Conservation (phyloP, 2,113 vertebrate genomes). For the Tachysurus vachellii region DNA sequence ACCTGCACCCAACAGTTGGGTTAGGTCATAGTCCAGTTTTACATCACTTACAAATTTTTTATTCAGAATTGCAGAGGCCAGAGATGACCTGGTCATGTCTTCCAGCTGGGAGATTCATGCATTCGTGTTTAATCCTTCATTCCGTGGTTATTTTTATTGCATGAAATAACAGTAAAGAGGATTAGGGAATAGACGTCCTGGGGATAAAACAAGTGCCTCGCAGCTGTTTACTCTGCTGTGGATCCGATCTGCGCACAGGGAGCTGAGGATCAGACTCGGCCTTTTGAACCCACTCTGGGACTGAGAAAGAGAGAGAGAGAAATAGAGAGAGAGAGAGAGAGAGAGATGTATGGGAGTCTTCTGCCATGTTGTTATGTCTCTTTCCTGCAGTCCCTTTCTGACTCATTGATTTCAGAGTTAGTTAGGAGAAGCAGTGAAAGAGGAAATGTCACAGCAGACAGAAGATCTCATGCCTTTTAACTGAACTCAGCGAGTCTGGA, state of each 20-base stretch:
- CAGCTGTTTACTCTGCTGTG: slow-evolving; percentile 21
- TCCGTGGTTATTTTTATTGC: slow-evolving; percentile 50
- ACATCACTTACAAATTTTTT: neutral
- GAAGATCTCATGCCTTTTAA: slow-evolving; percentile 8
- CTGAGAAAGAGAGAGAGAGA: neutral
- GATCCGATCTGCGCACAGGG: slow-evolving; percentile 21
- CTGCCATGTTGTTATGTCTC: slow-evolving; percentile 27
- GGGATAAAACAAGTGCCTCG: slow-evolving; percentile 60
- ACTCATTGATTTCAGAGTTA: slow-evolving; percentile 25
- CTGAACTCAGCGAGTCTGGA: slow-evolving; percentile 14
- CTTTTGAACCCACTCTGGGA: slow-evolving; percentile 34
- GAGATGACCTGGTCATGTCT: slow-evolving; percentile 61
- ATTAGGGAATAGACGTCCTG: slow-evolving; percentile 63
- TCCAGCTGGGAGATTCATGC: slow-evolving; percentile 42
- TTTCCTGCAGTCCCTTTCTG: neutral
- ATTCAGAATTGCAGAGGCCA: slow-evolving; percentile 52
- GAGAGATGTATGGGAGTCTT: slow-evolving; percentile 11
- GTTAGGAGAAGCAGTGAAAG: slow-evolving; percentile 9
- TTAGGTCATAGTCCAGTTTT: neutral
- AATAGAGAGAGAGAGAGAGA: slow-evolving; percentile 1
- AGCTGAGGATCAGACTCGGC: slow-evolving; percentile 31
- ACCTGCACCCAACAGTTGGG: neutral
- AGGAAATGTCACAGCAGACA: slow-evolving; percentile 1
- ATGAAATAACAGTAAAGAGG: slow-evolving; percentile 50
- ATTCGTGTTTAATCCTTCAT: slow-evolving; percentile 51